These are phyloP conservation scores for Chaetodon trifascialis DNA, from an alignment of 2,113 vertebrate species.

Conservation along the genomic window DNA sequence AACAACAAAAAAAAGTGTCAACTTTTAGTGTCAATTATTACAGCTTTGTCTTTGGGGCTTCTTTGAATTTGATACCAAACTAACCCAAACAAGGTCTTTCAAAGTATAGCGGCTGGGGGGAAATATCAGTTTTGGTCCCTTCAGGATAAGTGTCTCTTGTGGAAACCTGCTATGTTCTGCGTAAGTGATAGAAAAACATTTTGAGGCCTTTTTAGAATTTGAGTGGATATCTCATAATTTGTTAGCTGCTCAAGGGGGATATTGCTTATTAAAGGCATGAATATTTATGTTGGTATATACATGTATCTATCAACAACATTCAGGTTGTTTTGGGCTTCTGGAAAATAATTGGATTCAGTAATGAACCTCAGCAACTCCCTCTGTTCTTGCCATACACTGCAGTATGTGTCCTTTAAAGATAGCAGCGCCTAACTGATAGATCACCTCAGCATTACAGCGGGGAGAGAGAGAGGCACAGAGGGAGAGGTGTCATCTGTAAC, in stretches of 20 bases:
- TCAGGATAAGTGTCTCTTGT: conserved; percentile 73
- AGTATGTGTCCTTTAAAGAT: conserved; percentile 64
- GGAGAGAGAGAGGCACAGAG: neutral
- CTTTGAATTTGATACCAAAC: conserved; percentile 57
- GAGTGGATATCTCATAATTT: conserved; percentile 77
- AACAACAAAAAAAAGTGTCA: neutral
- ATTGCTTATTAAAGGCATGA: conserved; percentile 77
- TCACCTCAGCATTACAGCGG: conserved; percentile 10
- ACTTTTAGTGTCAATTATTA: conserved; percentile 37
- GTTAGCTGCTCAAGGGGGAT: conserved; percentile 66
- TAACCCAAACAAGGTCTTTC: conserved; percentile 71
- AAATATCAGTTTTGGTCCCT: conserved; percentile 53
- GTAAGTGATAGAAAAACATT: conserved; percentile 77
- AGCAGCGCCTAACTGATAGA: conserved; percentile 38
- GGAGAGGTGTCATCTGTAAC: neutral
- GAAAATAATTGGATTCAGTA: conserved; percentile 73
- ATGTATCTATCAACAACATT: conserved; percentile 77
- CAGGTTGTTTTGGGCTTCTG: conserved; percentile 72
- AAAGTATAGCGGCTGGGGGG: conserved; percentile 47
- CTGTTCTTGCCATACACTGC: conserved; percentile 59
- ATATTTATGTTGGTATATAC: conserved; percentile 77
- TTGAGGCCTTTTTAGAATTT: conserved; percentile 73
- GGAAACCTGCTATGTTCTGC: conserved; percentile 71
- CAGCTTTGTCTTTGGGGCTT: conserved; percentile 46
- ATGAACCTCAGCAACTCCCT: conserved; percentile 71